Conservation (phyloP, 1,140 invertebrate species). For the Kradibia gibbosae region DNA sequence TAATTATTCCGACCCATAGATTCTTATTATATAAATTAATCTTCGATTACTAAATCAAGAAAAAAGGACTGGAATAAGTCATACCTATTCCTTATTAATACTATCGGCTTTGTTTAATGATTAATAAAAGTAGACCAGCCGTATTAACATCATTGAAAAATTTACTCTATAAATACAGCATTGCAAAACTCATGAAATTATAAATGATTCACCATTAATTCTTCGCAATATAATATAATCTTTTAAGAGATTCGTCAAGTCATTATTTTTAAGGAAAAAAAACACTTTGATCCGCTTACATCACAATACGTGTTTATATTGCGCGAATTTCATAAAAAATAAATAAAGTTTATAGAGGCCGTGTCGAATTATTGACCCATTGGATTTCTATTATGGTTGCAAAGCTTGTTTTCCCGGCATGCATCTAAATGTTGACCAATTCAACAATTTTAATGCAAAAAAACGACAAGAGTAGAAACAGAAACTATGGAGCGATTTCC, state of each 20-base stretch:
- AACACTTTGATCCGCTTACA: neutral
- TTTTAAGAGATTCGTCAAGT: neutral
- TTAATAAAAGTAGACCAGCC: neutral
- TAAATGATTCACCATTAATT: neutral
- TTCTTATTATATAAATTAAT: conserved; percentile 19
- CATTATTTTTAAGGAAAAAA: neutral
- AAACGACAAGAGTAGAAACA: neutral
- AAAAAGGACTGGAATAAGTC: neutral
- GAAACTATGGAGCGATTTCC: conserved; percentile 10
- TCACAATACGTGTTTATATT: neutral
- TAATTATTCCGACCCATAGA: neutral
- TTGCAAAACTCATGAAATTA: neutral
- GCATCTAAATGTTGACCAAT: neutral
- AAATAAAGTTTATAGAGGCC: neutral
- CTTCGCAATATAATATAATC: neutral
- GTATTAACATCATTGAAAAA: neutral
- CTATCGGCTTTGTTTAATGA: neutral
- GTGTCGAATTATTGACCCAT: neutral
- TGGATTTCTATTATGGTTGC: neutral
- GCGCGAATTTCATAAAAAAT: neutral
- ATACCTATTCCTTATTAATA: neutral
- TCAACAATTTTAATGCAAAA: neutral
- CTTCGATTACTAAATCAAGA: neutral
- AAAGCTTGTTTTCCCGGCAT: conserved; percentile 3
- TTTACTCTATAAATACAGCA: neutral